These are phyloP conservation scores for Hirtodrosophila histrioides DNA, from an alignment of 2,888 invertebrate species.

Conservation along the genomic window DNA sequence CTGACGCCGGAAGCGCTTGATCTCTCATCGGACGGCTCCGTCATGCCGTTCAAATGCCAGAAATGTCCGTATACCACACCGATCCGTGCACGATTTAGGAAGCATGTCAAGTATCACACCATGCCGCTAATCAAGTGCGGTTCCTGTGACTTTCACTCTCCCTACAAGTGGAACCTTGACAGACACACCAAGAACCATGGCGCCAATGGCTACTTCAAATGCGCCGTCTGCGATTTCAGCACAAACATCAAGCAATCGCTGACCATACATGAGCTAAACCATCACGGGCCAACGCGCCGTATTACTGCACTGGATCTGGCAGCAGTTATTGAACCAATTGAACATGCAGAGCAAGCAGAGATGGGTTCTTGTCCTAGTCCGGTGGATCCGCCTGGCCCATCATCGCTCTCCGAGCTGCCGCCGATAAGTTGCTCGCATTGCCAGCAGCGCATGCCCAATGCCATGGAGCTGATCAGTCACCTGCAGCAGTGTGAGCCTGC, in stretches of 20 bases:
- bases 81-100: conserved; percentile 94
- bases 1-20: conserved; percentile 35
- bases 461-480: conserved; percentile 52
- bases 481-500: conserved; percentile 51
- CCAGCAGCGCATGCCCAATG: conserved; percentile 44
- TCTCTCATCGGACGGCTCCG: conserved; percentile 5
- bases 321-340: background rate
- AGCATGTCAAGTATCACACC: conserved; percentile 96
- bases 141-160: conserved; percentile 96
- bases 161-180: conserved; percentile 96
- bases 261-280: conserved; percentile 96
- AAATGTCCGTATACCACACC: conserved; percentile 96
- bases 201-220: conserved; percentile 91
- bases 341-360: background rate
- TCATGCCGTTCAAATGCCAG: conserved; percentile 89
- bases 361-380: background rate
- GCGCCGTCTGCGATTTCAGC: conserved; percentile 94
- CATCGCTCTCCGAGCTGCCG: conserved; percentile 2
- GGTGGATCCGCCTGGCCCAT: background rate
- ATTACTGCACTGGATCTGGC: conserved; percentile 82
- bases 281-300: conserved; percentile 90
- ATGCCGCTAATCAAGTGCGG: conserved; percentile 97
- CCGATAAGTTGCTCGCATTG: conserved; percentile 53
- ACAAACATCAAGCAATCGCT: conserved; percentile 96
- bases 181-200: conserved; percentile 96